These are phyloP conservation scores for Phenacoccus solenopsis DNA, from an alignment of 1,140 invertebrate species.

Conservation along the genomic window DNA sequence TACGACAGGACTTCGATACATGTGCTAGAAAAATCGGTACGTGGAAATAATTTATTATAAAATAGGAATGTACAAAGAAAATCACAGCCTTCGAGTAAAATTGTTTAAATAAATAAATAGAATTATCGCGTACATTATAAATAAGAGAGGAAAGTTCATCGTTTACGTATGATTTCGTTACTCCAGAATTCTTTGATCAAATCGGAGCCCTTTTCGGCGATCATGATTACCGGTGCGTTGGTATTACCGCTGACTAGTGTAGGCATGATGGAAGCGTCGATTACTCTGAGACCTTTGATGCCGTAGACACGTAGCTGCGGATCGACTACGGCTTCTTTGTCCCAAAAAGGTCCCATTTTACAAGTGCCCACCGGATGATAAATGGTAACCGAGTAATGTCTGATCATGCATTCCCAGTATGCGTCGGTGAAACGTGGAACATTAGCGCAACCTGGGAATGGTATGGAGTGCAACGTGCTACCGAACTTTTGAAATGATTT, in stretches of 20 bases:
- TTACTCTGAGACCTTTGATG: conserved; percentile 59
- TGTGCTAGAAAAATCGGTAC: too few species aligned
- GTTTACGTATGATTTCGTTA: background rate
- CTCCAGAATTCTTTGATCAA: conserved; percentile 68
- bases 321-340: conserved; percentile 75
- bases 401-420: conserved; percentile 74
- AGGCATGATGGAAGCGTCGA: conserved; percentile 79
- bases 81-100: background rate
- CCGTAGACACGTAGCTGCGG: conserved; percentile 66
- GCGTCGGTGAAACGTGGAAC: conserved; percentile 50
- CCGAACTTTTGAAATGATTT: conserved; percentile 52
- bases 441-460: conserved; percentile 56
- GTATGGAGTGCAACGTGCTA: conserved; percentile 48
- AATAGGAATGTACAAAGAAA: background rate
- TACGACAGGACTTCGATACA: too few species aligned
- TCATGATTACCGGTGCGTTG: conserved; percentile 72
- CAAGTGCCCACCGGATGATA: conserved; percentile 83
- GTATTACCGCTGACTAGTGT: conserved; percentile 70
- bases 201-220: conserved; percentile 68
- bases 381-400: conserved; percentile 62
- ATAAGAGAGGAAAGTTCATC: too few species aligned
- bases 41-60: background rate
- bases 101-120: background rate
- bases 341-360: conserved; percentile 83
- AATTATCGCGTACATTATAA: too few species aligned